A percentile compares a stretch with the other conserved stretches of the same genome.
phyloP scores from a whole-genome alignment of 1,140 invertebrate genomes.

The Anastrepha ludens region DNA sequence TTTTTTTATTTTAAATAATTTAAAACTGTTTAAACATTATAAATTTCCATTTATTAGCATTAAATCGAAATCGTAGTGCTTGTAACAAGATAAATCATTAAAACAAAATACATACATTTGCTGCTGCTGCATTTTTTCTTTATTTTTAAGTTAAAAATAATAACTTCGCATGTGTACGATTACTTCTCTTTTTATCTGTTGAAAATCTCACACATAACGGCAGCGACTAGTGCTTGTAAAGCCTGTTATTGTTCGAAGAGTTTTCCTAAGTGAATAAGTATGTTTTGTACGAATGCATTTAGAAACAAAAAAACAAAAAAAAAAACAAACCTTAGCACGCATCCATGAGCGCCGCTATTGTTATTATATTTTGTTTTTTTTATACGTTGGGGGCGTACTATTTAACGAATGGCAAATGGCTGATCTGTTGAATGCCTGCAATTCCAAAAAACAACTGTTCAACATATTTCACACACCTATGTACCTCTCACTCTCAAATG shows the following conservation, averaged over 20 bases:
- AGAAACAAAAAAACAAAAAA: neutral
- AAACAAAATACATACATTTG: neutral
- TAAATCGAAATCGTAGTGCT: neutral
- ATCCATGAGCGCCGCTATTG: neutral
- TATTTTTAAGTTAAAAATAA: neutral
- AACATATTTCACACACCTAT: conserved; percentile 44
- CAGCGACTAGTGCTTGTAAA: neutral
- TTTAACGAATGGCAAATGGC: neutral
- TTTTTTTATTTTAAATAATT: neutral
- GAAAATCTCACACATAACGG: neutral
- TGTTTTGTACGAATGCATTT: conserved; percentile 24
- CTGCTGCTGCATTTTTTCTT: neutral
- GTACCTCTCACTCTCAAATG: conserved; percentile 51
- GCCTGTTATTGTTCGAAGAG: neutral
- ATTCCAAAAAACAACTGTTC: neutral
- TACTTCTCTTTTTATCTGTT: neutral
- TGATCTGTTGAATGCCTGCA: neutral
- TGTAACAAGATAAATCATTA: neutral
- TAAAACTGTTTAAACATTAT: neutral
- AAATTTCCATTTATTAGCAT: neutral
- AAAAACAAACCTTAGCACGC: neutral
- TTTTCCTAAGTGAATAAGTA: neutral
- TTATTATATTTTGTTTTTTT: neutral
- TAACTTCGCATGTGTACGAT: neutral
- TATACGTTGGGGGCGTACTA: neutral